Base-by-base conservation (phyloP, 1,140 invertebrate species). In the Drosophila quadrilineata region DNA sequence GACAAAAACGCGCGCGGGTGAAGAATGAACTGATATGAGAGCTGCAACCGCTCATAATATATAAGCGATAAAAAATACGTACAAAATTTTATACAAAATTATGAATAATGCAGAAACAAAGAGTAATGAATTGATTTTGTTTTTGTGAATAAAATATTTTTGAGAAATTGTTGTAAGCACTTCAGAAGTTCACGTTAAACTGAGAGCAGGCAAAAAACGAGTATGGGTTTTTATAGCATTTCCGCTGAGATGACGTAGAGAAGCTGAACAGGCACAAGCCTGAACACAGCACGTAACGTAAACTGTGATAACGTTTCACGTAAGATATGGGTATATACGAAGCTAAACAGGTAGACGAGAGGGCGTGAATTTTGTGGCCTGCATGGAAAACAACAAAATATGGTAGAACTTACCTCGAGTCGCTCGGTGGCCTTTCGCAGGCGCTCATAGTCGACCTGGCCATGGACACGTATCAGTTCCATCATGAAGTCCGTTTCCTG, bases 401-500 rank as follows among this genome's bases (percentile, higher is more conserved):
- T 53, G 1, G 0, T n/a, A 8, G 16, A 65, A 92, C 92, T 93
- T 56, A 95, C 95, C 93, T 95, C 94, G 52, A 95, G 90, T 79
- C 94, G 91, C 84, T 95, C 94, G 0, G 95, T 95, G 24, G 95
- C 94, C 74, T 95, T 95, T n/a, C 93, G 90, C 35, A 96, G 88
- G 21, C 95, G 92, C 46, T 95, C 94, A 66, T 96, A 96, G 90
- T 96, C 95, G 1, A 96, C 93, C 29, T 94, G 93, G 8, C 94
- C 95, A 77, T 95, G 94, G 0, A 96, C 94, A 1, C 94, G 94
- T 2, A 96, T 90, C 8, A 96, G 88, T 73, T 96, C 95, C 90
- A 96, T 95, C 95, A 96, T 95, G 72, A 95, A 96, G 87, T 96
- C 95, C 0, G 95, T 94, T 69, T 96, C 94, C 53, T 95, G 92